A percentile compares a stretch with the other conserved stretches of the same genome.
Evolutionary conservation across 2,888 invertebrate genomes (phyloP).

Genomic region (Gortyna flavago): DNA sequence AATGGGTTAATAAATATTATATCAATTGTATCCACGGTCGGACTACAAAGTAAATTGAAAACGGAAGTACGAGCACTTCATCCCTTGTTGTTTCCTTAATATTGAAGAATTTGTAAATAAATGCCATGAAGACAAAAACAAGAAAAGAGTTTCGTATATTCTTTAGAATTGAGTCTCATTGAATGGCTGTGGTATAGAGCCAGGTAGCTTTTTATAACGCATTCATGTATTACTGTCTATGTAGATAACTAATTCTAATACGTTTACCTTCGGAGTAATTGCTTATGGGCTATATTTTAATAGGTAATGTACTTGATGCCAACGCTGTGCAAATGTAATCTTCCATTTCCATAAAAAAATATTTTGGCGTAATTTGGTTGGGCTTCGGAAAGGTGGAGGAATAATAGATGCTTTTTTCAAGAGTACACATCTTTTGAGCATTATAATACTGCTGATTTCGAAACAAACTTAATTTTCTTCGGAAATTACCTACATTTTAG

Average conservation of each 20-base stretch:
- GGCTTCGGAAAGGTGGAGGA: slow-evolving; percentile 25
- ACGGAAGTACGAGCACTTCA: slow-evolving; percentile 42
- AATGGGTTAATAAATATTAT: background rate
- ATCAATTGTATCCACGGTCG: slow-evolving; percentile 60
- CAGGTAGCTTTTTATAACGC: slow-evolving; percentile 72
- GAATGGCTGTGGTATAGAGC: slow-evolving; percentile 57
- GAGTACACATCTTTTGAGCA: background rate
- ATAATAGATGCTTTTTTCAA: too few species aligned
- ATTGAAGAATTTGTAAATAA: slow-evolving; percentile 51
- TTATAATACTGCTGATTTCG: background rate
- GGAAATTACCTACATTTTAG: background rate
- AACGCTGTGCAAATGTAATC: slow-evolving; percentile 60
- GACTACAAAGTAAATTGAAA: slow-evolving; percentile 39
- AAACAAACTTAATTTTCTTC: background rate
- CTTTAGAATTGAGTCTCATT: slow-evolving; percentile 51
- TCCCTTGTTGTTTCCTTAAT: slow-evolving; percentile 21
- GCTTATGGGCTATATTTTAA: slow-evolving; percentile 59
- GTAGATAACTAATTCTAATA: slow-evolving; percentile 51
- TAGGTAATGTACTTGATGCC: slow-evolving; percentile 51
- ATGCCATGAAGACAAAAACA: slow-evolving; percentile 26
- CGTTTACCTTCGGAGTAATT: slow-evolving; percentile 37
- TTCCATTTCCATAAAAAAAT: slow-evolving; percentile 55
- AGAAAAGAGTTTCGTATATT: slow-evolving; percentile 46
- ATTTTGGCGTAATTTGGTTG: slow-evolving; percentile 41
- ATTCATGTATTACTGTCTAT: slow-evolving; percentile 55